Evolutionary conservation across 2,113 vertebrate species (phyloP), one percentile per base, ranked within the genome.

Genomic region (Macquaria australasica): DNA sequence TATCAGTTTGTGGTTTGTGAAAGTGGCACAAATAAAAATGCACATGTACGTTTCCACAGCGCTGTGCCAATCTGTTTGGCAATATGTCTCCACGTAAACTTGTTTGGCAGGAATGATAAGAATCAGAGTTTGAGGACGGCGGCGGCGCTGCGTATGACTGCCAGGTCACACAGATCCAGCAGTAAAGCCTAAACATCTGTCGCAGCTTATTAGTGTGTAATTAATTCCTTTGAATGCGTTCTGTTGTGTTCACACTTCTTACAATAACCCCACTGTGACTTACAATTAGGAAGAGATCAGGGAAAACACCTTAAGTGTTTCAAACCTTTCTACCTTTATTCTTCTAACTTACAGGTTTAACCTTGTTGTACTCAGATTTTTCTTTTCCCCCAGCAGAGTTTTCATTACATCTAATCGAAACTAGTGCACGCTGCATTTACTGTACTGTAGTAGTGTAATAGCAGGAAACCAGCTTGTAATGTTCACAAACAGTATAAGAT

Each of bases 391-490:
- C 34, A 63, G 18, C 56, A 48, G 58, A 70, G 64, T 93, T 91
- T 93, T 92, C 71, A 81, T 82, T 75, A 75, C 85, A 43, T 68
- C 77, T 86, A 85, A 94, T 77, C 87, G 92, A 94, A 95, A 93
- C 91, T 76, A 75, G 79, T 53, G 74, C 88, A 74, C 10, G 73
- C 73, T 63, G 84, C 81, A 25, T 88, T 84, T 48, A 85, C 70
- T 84, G 86, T 87, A 72, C 41, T 14, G 74, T 79, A 72, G 85
- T 86, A 79, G 81, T 64, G 80, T 82, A 83, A 55, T 70, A 55
- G 88, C 92, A 93, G 94, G 94, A 94, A 94, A 89, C 85, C 72
- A 77, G 55, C 74, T 45, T 25, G 41, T 86, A 25, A 71, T 73
- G 34, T 39, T 80, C 79, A 73, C 71, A 84, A 55, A 70, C 79